These are phyloP conservation scores for Calliphora vomitoria DNA, from an alignment of 2,888 invertebrate genomes.

Conservation along the genomic window DNA sequence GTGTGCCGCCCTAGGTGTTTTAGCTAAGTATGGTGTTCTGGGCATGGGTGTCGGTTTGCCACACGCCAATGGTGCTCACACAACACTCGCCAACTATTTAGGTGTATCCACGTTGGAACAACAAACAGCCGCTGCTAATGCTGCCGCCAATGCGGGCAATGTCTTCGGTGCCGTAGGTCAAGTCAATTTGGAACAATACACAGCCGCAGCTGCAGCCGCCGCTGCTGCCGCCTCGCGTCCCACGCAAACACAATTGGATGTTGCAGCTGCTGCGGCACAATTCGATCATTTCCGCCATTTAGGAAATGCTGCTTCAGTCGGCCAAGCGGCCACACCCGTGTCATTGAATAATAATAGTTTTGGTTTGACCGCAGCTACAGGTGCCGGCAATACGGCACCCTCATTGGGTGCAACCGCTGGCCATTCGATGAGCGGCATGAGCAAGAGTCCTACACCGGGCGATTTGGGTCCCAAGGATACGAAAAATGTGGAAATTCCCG, in stretches of 20 bases:
- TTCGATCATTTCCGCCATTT: conserved; percentile 91
- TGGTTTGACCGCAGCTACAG: conserved; percentile 87
- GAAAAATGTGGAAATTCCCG: conserved; percentile 97
- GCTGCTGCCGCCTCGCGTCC: conserved; percentile 87
- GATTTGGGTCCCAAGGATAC: conserved; percentile 92
- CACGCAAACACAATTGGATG: conserved; percentile 88
- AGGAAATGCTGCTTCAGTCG: conserved; percentile 89
- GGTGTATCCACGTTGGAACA: conserved; percentile 85
- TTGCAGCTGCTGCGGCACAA: conserved; percentile 89
- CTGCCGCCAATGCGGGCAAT: conserved; percentile 85
- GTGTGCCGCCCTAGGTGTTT: conserved; percentile 94
- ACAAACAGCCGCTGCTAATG: conserved; percentile 83
- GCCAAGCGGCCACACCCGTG: conserved; percentile 89
- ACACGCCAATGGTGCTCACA: conserved; percentile 85
- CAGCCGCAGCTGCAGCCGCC: conserved; percentile 89
- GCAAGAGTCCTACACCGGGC: conserved; percentile 93
- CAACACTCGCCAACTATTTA: conserved; percentile 84
- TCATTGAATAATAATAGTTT: conserved; percentile 94
- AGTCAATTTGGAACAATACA: conserved; percentile 87
- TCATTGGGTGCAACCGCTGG: conserved; percentile 85
- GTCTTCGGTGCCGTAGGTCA: conserved; percentile 95
- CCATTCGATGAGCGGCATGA: conserved; percentile 88
- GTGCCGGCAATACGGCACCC: conserved; percentile 85
- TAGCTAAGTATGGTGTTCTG: conserved; percentile 97
- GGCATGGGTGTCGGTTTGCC: conserved; percentile 90